Percentiles rank a stretch among this genome's conserved stretches.
These are phyloP conservation scores for Helicoverpa assulta DNA, from an alignment of 2,888 invertebrate species.

Conservation along the genomic window DNA sequence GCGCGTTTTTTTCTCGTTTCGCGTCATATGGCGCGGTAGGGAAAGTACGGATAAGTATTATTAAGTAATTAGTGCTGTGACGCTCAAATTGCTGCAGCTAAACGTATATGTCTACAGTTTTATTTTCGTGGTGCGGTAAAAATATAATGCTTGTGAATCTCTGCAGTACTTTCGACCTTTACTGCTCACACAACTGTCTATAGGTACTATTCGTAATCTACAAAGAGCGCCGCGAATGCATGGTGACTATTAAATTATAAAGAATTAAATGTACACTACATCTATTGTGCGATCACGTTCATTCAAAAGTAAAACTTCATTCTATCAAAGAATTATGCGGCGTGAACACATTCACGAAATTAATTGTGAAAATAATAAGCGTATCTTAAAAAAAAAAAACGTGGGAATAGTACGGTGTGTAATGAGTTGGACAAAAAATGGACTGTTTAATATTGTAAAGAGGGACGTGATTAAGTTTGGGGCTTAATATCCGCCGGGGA, in stretches of 20 bases:
- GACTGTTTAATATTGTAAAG: conserved; percentile 80
- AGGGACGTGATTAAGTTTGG: conserved; percentile 86
- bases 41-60: conserved; percentile 4
- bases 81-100: neutral
- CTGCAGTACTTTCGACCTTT: conserved; percentile 14
- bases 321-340: conserved; percentile 83
- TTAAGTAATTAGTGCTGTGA: neutral
- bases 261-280: conserved; percentile 78
- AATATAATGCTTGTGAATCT: neutral
- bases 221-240: conserved; percentile 42
- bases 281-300: conserved; percentile 73
- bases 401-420: conserved; percentile 85
- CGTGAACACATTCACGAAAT: conserved; percentile 87
- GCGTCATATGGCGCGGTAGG: conserved; percentile 12
- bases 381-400: conserved; percentile 73
- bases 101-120: neutral
- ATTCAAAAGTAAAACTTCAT: conserved; percentile 73
- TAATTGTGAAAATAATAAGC: conserved; percentile 83
- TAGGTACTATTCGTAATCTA: conserved; percentile 37
- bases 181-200: conserved; percentile 34
- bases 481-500: conserved; percentile 86
- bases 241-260: conserved; percentile 63
- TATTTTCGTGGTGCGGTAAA: neutral
- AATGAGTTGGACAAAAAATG: conserved; percentile 84
- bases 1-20: conserved; percentile 15